A percentile compares a stretch with the other conserved stretches of the same genome.
These are phyloP conservation scores for Stegodyphus mimosarum DNA, from an alignment of 1,140 invertebrate species.

Conservation along the genomic window DNA sequence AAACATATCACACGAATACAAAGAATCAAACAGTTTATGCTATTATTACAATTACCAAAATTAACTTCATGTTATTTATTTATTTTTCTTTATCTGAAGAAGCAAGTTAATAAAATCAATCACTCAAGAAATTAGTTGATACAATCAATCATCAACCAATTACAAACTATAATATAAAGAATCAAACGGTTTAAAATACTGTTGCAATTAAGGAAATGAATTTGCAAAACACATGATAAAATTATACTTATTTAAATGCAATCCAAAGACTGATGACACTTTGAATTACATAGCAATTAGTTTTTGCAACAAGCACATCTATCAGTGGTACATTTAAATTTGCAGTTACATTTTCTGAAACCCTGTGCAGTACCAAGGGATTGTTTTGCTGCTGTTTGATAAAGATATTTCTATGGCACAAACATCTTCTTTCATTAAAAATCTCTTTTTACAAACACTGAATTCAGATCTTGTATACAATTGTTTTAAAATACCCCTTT, in stretches of 20 bases:
- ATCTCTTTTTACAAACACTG: slow-evolving; percentile 50
- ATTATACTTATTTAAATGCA: slow-evolving; percentile 3
- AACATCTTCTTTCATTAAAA: slow-evolving; percentile 51
- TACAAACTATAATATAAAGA: neutral
- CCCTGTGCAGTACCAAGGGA: slow-evolving; percentile 36
- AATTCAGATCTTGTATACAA: slow-evolving; percentile 57
- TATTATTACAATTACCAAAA: too few relatives aligned
- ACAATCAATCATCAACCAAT: slow-evolving; percentile 13
- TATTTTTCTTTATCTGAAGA: too few relatives aligned
- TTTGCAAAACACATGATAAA: slow-evolving; percentile 4
- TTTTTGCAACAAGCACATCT: slow-evolving; percentile 17
- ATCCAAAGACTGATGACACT: slow-evolving; percentile 20
- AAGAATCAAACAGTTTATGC: too few relatives aligned
- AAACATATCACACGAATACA: slow-evolving; percentile 32
- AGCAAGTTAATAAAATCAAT: neutral
- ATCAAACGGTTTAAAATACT: neutral
- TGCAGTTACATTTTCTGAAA: slow-evolving; percentile 35
- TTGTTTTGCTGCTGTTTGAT: slow-evolving; percentile 23
- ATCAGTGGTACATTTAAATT: slow-evolving; percentile 10
- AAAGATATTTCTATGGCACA: slow-evolving; percentile 51
- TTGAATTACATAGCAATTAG: neutral
- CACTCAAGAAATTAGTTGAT: slow-evolving; percentile 46
- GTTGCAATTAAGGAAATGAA: slow-evolving; percentile 11
- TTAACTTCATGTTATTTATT: too few relatives aligned
- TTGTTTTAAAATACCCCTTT: slow-evolving; percentile 50